phyloP scores from a whole-genome alignment of 2,113 vertebrate species.

The Seriola aureovittata region DNA sequence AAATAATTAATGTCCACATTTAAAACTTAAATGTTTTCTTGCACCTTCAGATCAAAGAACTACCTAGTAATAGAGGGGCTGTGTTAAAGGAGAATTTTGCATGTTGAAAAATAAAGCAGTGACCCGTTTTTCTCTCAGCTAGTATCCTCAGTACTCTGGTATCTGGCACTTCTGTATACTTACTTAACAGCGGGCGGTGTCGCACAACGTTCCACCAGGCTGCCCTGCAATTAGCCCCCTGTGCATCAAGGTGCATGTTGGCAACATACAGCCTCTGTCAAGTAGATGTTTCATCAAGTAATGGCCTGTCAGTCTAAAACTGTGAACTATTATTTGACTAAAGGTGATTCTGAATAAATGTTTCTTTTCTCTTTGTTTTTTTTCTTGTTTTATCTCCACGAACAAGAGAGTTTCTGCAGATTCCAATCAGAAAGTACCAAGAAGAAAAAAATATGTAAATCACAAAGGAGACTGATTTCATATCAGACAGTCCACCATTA shows the following conservation, averaged over 20 bases:
- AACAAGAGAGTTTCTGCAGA: constrained; percentile 4
- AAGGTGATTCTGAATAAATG: background rate
- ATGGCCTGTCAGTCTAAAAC: constrained; percentile 47
- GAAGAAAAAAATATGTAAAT: background rate
- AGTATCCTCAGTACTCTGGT: constrained; percentile 15
- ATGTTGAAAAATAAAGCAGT: constrained; percentile 36
- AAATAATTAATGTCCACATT: background rate
- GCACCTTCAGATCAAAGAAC: constrained; percentile 5
- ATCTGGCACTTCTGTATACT: constrained; percentile 44
- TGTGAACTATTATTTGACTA: constrained; percentile 27
- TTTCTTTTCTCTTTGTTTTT: background rate
- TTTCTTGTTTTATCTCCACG: background rate
- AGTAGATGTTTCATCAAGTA: constrained; percentile 44
- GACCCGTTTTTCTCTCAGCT: constrained; percentile 55
- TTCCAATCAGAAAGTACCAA: background rate
- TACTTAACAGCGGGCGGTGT: constrained; percentile 47
- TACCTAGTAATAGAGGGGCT: background rate
- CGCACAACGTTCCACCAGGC: constrained; percentile 32
- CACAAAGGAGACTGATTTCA: constrained; percentile 26
- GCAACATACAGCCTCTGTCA: constrained; percentile 29
- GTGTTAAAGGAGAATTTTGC: constrained; percentile 25
- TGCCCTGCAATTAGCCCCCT: constrained; percentile 68
- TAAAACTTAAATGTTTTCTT: background rate
- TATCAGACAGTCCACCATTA: constrained; percentile 25
- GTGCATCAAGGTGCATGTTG: constrained; percentile 31